Percentiles rank a stretch among this genome's conserved stretches.
phyloP scores from a whole-genome alignment of 2,888 invertebrate species.

The Papilio demoleus region DNA sequence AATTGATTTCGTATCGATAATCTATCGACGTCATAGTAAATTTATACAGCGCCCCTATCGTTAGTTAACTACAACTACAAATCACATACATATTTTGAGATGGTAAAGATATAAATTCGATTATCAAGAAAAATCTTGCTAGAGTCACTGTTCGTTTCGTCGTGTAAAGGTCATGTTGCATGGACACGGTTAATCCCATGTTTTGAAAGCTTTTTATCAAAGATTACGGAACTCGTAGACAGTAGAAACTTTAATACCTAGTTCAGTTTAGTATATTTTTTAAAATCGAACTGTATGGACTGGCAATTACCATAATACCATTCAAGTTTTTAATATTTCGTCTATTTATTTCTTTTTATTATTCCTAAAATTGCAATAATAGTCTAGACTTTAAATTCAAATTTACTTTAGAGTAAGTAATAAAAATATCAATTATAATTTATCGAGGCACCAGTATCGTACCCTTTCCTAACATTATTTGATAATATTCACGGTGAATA shows the following conservation, averaged over 20 bases:
- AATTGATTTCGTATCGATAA: too few relatives aligned
- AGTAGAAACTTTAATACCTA: background rate
- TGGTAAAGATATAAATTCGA: too few relatives aligned
- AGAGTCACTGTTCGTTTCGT: background rate
- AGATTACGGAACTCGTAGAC: constrained; percentile 47
- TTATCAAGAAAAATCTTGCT: too few relatives aligned
- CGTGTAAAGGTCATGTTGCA: constrained; percentile 53
- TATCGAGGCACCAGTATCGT: background rate
- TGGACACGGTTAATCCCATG: constrained; percentile 58
- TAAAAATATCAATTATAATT: background rate
- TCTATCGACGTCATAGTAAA: too few relatives aligned
- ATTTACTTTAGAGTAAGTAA: background rate
- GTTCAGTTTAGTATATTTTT: background rate
- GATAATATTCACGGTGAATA: constrained; percentile 11
- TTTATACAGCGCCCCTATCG: too few relatives aligned
- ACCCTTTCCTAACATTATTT: constrained; percentile 5
- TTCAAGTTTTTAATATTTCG: background rate
- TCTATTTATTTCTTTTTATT: background rate
- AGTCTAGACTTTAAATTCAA: background rate
- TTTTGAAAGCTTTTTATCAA: constrained; percentile 58
- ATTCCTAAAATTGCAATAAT: constrained; percentile 5
- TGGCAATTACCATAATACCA: background rate
- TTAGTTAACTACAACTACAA: too few relatives aligned
- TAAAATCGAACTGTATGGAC: background rate
- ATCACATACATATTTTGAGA: too few relatives aligned